phyloP scores from a whole-genome alignment of 2,797 vertebrate species.

The Mergus octosetaceus region DNA sequence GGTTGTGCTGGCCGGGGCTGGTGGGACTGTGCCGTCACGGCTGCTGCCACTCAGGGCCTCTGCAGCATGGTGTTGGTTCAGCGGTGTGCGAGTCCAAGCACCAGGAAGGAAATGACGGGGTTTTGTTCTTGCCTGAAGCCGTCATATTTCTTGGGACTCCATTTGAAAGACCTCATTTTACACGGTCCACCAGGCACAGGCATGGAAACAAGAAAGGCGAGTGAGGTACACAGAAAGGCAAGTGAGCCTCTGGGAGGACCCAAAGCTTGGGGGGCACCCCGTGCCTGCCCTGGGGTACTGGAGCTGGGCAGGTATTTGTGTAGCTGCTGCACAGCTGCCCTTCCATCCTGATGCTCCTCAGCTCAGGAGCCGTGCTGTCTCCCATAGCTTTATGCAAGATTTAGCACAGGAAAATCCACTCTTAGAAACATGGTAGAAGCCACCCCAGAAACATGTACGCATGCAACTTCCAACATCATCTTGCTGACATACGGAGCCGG shows the following conservation, averaged over 20 bases:
- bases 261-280: background rate
- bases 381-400: background rate
- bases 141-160: background rate
- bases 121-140: background rate
- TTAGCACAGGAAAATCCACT: background rate
- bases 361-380: background rate
- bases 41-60: background rate
- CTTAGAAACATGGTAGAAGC: background rate
- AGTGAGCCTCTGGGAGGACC: background rate
- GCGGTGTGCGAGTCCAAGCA: background rate
- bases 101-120: background rate
- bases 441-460: rapidly evolving
- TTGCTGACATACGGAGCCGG: background rate
- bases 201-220: background rate
- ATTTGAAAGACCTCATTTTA: background rate
- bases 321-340: background rate
- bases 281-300: background rate
- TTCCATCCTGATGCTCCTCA: background rate
- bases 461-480: background rate
- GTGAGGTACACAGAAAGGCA: background rate
- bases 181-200: background rate
- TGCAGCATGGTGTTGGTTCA: background rate
- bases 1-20: background rate
- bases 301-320: background rate
- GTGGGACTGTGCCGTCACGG: background rate